Conservation (phyloP, 2,113 vertebrate species). For the Propithecus coquereli region DNA sequence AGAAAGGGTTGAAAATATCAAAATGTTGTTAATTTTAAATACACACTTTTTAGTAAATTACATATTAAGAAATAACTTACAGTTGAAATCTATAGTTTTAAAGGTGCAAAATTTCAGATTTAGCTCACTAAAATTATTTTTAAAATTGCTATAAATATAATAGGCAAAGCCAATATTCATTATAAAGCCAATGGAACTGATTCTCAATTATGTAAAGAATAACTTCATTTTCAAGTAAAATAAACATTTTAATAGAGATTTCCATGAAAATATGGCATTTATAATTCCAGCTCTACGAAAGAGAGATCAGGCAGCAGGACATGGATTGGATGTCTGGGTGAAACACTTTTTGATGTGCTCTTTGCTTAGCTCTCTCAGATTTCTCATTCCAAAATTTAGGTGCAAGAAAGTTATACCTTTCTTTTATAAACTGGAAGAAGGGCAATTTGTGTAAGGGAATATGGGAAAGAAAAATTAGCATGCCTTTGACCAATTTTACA, state of each 20-base stretch:
- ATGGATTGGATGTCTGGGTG: not conserved
- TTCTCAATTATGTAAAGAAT: not conserved
- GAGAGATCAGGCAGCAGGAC: not conserved
- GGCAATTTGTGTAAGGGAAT: not conserved
- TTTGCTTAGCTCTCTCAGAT: not conserved
- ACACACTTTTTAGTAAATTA: not conserved
- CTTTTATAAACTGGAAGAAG: not conserved
- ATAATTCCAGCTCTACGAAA: not conserved
- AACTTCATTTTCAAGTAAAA: not conserved
- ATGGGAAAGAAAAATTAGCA: not conserved
- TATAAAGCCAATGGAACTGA: not conserved
- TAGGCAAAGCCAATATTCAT: not conserved
- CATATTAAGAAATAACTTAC: not conserved
- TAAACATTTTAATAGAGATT: not conserved
- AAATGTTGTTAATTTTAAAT: conserved; percentile 12
- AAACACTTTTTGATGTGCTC: not conserved
- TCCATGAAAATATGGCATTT: not conserved
- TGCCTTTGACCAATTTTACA: not conserved
- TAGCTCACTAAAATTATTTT: not conserved
- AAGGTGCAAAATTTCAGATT: not conserved
- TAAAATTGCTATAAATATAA: not conserved
- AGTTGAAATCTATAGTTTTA: not conserved
- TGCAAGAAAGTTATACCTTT: not conserved
- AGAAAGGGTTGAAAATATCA: not conserved
- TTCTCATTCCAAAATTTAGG: not conserved